phyloP scores from a whole-genome alignment of 2,113 vertebrate genomes.

The Sylvilagus bachmani region DNA sequence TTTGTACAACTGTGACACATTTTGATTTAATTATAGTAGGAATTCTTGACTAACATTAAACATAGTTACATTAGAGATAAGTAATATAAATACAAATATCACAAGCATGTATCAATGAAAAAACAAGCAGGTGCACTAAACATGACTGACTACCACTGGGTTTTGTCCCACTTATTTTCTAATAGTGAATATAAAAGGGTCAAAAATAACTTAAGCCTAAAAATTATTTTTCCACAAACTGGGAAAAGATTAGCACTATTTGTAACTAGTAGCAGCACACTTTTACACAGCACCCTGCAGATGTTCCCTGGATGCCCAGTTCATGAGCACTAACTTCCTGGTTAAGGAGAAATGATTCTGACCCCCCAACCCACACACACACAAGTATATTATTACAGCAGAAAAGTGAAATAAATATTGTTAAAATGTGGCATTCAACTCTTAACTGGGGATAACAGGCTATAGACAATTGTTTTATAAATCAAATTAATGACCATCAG shows the following conservation, averaged over 20 bases:
- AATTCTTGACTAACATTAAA: constrained; percentile 47
- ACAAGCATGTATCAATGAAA: neutral
- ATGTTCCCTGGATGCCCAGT: neutral
- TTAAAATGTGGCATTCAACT: neutral
- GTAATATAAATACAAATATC: neutral
- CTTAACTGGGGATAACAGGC: neutral
- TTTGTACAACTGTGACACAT: neutral
- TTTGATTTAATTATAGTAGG: neutral
- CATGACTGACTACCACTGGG: neutral
- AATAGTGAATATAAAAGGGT: neutral
- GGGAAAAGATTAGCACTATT: neutral
- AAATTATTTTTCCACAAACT: neutral
- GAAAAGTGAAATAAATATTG: constrained; percentile 44
- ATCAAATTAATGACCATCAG: neutral
- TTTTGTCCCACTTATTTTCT: neutral
- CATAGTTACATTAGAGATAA: neutral
- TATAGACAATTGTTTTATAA: neutral
- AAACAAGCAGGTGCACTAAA: constrained; percentile 1
- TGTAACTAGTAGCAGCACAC: neutral
- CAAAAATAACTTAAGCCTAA: neutral
- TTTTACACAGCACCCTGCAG: neutral
- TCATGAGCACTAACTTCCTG: neutral
- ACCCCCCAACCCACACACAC: neutral
- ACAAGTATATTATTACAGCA: neutral
- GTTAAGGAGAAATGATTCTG: neutral